Base-by-base conservation (phyloP, 2,113 vertebrate genomes). In the Phalacrocorax brasilianus region DNA sequence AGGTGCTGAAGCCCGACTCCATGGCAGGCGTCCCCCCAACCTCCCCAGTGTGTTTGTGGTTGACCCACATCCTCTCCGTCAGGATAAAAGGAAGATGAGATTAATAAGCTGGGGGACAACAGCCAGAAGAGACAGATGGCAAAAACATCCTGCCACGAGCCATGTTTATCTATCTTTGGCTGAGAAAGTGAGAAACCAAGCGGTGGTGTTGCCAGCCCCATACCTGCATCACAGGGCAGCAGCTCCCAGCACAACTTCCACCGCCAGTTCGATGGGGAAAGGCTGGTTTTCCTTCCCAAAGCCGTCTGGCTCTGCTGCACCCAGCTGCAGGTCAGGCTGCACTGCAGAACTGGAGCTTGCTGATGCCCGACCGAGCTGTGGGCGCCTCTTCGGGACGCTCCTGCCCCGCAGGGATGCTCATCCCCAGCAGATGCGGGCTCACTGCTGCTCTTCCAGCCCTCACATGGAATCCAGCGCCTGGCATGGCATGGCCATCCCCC, bases 341-440 rank as follows among this genome's bases (percentile, higher is more conserved):
- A 8, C 35, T 1, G 2, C 3, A 2, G 24, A 45, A 47, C 52
- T 14, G 1, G 8, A 42, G 68, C 68, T 91, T 6, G 2, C 23
- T 1, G 1, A 2, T 53, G 44, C 44, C n/a, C 7, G 4, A 5
- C 12, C 0, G 2, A 49, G 65, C 50, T 28, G 35, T 0, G 27
- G 71, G n/a, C 3, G 6, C 32, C 49, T 44, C 71, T 55, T 33
- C 0, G 5, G 79, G 47, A 9, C 1, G 9, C 65, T 67, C 47
- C 67, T 32, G 67, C 12, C 44, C 77, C 0, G 0, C 18, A 17
- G 70, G 58, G 52, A 42, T 10, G 62, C 45, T 66, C 18, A 2
- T 22, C 17, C 62, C 56, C 1, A 1, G 63, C 78, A 62, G 45
- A 20, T 2, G 1, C 0, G 0, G 35, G 24, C 7, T 66, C 42